phyloP scores from a whole-genome alignment of 2,888 invertebrate species.

The Melinopterus prodromus region DNA sequence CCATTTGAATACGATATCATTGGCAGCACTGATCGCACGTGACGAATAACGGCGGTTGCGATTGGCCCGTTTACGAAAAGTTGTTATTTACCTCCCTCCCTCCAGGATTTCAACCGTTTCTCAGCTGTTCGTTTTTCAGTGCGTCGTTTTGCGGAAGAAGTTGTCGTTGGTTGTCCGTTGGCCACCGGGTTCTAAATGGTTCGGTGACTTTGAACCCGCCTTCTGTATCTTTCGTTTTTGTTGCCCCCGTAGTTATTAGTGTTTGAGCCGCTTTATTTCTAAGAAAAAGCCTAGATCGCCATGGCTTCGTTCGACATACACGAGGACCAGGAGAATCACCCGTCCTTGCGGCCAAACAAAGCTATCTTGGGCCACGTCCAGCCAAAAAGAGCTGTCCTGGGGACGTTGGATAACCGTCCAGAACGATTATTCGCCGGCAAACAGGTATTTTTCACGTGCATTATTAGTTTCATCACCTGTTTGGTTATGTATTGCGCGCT shows the following conservation, averaged over 20 bases:
- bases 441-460: conserved; percentile 46
- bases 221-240: not conserved
- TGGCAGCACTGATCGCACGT: conserved; percentile 24
- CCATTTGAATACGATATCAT: conserved; percentile 6
- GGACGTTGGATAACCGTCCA: conserved; percentile 68
- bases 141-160: conserved; percentile 33
- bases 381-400: conserved; percentile 71
- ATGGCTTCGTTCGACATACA: conserved; percentile 82
- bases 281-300: conserved; percentile 42
- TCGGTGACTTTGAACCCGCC: conserved; percentile 1
- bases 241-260: not conserved
- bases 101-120: conserved; percentile 38
- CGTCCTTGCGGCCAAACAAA: conserved; percentile 56
- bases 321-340: conserved; percentile 79
- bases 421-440: conserved; percentile 53
- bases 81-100: conserved; percentile 34
- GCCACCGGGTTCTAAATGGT: not conserved
- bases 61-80: conserved; percentile 31
- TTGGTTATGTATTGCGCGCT: conserved; percentile 9
- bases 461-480: not conserved
- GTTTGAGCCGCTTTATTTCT: not conserved
- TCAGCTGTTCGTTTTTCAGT: conserved; percentile 45
- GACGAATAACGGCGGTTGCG: conserved; percentile 8
- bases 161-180: conserved; percentile 28
- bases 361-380: conserved; percentile 65